Conservation (phyloP, 2,888 invertebrate genomes). For the Mimachlamys varia region DNA sequence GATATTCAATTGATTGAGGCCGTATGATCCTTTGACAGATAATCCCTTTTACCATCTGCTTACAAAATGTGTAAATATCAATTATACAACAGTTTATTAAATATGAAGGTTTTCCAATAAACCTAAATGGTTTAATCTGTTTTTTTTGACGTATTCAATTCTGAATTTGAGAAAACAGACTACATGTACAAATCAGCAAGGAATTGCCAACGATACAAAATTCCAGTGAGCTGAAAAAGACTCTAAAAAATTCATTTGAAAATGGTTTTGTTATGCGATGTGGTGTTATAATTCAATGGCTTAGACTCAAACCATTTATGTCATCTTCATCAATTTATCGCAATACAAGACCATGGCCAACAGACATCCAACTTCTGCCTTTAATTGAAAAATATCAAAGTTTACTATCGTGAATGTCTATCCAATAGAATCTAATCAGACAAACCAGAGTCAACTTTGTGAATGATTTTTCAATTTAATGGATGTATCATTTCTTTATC, state of each 20-base stretch:
- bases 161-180: neutral
- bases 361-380: neutral
- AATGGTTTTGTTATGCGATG: neutral
- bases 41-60: too few species aligned
- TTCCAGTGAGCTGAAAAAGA: neutral
- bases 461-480: constrained; percentile 1
- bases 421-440: neutral
- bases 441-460: neutral
- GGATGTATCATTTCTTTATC: constrained; percentile 13
- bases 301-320: neutral
- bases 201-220: neutral
- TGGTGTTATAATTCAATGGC: neutral
- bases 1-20: too few species aligned
- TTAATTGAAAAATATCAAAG: neutral
- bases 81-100: neutral
- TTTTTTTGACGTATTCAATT: neutral
- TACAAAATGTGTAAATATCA: too few species aligned
- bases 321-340: neutral
- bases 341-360: neutral
- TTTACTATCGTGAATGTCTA: neutral
- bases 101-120: neutral
- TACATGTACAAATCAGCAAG: neutral
- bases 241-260: neutral
- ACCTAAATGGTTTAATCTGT: neutral
- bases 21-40: too few species aligned